phyloP scores from a whole-genome alignment of 1,140 invertebrate species.

The Tetragonula clypearis region DNA sequence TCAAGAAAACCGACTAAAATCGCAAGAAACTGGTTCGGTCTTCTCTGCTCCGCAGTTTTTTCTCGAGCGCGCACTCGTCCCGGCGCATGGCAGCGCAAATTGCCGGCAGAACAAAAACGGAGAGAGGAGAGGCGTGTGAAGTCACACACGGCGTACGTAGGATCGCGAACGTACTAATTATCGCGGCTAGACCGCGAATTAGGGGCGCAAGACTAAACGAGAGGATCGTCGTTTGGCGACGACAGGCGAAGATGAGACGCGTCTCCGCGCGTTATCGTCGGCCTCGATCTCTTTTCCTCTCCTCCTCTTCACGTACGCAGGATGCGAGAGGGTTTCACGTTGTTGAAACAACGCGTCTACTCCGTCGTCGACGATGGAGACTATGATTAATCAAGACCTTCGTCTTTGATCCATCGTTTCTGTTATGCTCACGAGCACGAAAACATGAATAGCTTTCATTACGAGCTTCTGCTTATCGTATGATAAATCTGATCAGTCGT shows the following conservation, averaged over 20 bases:
- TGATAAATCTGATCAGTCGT: constrained; percentile 10
- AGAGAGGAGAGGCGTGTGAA: not conserved
- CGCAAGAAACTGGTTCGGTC: not conserved
- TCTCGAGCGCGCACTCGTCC: not conserved
- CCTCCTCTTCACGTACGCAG: constrained; percentile 32
- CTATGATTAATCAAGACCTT: not conserved
- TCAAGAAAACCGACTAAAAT: not conserved
- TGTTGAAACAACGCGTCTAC: not conserved
- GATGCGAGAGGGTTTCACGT: constrained; percentile 49
- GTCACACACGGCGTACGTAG: not conserved
- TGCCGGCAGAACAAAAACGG: constrained; percentile 22
- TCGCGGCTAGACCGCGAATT: constrained; percentile 65
- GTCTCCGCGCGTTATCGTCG: constrained; percentile 54
- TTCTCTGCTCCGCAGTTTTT: not conserved
- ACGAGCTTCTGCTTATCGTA: not conserved
- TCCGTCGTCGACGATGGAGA: constrained; percentile 27
- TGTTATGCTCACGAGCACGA: not conserved
- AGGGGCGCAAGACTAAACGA: constrained; percentile 62
- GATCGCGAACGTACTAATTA: constrained; percentile 62
- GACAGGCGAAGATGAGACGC: constrained; percentile 11
- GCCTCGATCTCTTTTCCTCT: constrained; percentile 53
- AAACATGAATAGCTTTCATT: not conserved
- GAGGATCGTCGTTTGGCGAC: constrained; percentile 45
- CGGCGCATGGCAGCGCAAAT: not conserved
- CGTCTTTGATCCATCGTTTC: not conserved